Base-by-base conservation (phyloP, 2,888 invertebrate genomes). In the Caenorhabditis sp. region DNA sequence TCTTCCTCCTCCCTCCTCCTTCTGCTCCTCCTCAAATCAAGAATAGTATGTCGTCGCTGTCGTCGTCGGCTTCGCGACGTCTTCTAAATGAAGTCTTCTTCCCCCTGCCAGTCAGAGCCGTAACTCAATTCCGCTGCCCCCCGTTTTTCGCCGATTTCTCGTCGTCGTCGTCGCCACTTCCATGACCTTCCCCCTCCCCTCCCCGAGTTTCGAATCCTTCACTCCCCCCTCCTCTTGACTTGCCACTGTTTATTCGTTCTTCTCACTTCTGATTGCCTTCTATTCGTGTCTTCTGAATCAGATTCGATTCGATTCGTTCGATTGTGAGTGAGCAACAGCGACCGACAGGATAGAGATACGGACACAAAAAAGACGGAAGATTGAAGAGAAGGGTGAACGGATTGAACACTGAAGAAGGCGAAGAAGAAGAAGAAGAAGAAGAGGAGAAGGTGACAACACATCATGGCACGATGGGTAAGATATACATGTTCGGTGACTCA, bases 391-490 rank as follows among this genome's bases (percentile, higher is more conserved):
- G n/a, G n/a, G n/a, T n/a, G n/a, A n/a, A n/a, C n/a, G n/a, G n/a
- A n/a, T n/a, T n/a, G n/a, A n/a, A n/a, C n/a, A n/a, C n/a, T n/a
- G n/a, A n/a, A n/a, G n/a, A n/a, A n/a, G n/a, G 40, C 40, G 11
- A 6, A 11, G 62, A 62, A 28, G 35, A 53, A 0, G 9, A 35
- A 47, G 24, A 47, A 50, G 15, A 51, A 8, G 20, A 26, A 18
- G 13, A 24, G n/a, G 53, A 35, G n/a, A 32, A 20, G 22, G 5
- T 20, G 18, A 44, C 50, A 64, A 64, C 55, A 56, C 55, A 56
- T 65, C 65, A 74, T 74, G 74, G 20, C 65, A 60, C 74, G 74
- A 64, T 72, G 72, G 72, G 72, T 72, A 72, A 71, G 70, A 20
- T 24, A 18, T 11, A 47, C 47, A 47, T 18, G 13, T n/a, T n/a